These are phyloP conservation scores for Tyrophagus putrescentiae DNA, from an alignment of 1,140 invertebrate species.

Conservation along the genomic window DNA sequence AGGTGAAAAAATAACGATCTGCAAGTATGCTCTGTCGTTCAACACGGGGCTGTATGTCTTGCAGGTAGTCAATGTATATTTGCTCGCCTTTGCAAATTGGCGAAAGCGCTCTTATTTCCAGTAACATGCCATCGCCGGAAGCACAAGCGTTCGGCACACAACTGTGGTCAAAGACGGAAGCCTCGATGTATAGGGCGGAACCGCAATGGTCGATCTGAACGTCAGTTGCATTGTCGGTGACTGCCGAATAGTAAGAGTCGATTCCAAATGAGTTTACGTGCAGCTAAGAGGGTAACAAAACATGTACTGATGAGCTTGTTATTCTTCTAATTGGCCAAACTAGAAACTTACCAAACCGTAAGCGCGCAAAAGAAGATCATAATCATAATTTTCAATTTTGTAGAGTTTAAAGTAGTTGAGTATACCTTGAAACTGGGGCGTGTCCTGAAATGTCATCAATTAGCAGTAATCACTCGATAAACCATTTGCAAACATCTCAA, in stretches of 20 bases:
- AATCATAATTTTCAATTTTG: slow-evolving; percentile 6
- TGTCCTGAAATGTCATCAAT: not conserved
- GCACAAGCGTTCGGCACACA: slow-evolving; percentile 16
- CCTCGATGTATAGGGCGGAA: slow-evolving; percentile 15
- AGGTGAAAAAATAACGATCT: slow-evolving; percentile 18
- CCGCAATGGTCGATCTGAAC: slow-evolving; percentile 1
- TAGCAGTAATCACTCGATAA: no score
- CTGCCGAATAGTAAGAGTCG: slow-evolving; percentile 12
- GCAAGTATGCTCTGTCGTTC: slow-evolving; percentile 2
- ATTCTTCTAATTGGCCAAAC: no score
- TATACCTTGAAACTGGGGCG: slow-evolving; percentile 1
- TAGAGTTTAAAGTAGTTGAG: slow-evolving; percentile 18
- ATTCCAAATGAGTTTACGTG: slow-evolving; percentile 18
- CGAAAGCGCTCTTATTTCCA: slow-evolving; percentile 10
- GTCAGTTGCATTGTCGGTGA: not conserved
- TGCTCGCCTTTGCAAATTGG: not conserved
- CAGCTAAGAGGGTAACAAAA: no score
- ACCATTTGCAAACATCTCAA: no score
- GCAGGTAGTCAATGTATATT: slow-evolving; percentile 15
- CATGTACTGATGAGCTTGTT: no score
- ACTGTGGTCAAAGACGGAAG: slow-evolving; percentile 18
- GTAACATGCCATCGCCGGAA: slow-evolving; percentile 4
- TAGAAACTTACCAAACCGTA: no score
- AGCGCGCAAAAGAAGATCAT: not conserved
- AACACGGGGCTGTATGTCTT: not conserved